These are phyloP conservation scores for Abscondita cerata DNA, from an alignment of 2,888 invertebrate genomes.

Conservation along the genomic window DNA sequence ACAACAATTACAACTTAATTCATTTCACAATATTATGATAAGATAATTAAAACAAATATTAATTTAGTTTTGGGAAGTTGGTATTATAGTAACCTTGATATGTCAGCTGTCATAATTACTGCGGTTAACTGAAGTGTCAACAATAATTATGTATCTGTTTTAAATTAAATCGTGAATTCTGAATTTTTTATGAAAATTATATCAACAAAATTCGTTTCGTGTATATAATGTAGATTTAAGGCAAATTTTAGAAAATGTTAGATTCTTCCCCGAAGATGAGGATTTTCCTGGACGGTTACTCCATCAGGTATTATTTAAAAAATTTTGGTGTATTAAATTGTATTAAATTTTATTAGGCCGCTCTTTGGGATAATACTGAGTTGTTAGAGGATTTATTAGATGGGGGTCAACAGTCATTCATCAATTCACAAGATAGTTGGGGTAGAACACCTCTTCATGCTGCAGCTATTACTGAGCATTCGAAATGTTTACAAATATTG, in stretches of 20 bases:
- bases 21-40: too few species aligned
- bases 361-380: constrained; percentile 88
- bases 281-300: constrained; percentile 79
- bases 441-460: constrained; percentile 82
- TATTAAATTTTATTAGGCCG: constrained; percentile 77
- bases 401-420: constrained; percentile 68
- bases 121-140: not conserved
- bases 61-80: too few species aligned
- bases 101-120: constrained; percentile 4
- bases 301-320: constrained; percentile 69
- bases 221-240: not conserved
- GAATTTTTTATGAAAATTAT: not conserved
- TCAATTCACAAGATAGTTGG: constrained; percentile 77
- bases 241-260: constrained; percentile 57
- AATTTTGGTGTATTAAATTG: constrained; percentile 7
- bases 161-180: not conserved
- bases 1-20: too few species aligned
- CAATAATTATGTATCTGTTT: not conserved
- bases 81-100: not conserved
- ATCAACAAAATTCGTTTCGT: not conserved
- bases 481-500: constrained; percentile 76
- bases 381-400: constrained; percentile 80
- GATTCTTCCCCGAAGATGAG: constrained; percentile 81
- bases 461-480: constrained; percentile 80
- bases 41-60: too few species aligned